Evolutionary conservation across 2,113 vertebrate genomes (phyloP), one percentile per base, ranked within the genome.

Genomic region (Balaeniceps rex): DNA sequence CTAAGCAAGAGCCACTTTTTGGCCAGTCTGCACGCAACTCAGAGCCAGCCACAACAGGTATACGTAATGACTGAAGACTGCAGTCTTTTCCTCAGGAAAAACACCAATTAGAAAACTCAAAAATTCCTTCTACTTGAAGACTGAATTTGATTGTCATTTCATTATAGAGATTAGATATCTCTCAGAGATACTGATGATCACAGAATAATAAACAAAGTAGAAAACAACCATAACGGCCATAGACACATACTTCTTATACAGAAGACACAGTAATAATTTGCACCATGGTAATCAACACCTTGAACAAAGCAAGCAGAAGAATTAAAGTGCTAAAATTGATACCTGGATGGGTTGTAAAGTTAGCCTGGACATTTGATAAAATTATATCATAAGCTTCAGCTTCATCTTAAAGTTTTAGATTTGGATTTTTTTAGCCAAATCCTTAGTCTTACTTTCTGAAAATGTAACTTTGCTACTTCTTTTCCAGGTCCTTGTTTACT

Each of bases 331-430:
- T 36, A 38, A 61, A 55, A 12, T 33, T 5, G 11, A 10, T 93
- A 98, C 98, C 97, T 95, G 98, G 96, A 85, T 97, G 95, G 3
- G 98, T 97, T 28, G 96, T 95, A 83, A 98, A 98, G 95, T 93
- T 63, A 31, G 88, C 58, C 28, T 91, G 92, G 8, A 94, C 96
- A 64, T 46, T 40, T n/a, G n/a, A n/a, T n/a, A n/a, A n/a, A 28
- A 93, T 93, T 55, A 91, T 87, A n/a, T 29, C 40, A 51, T 61
- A 95, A 76, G 72, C 94, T 54, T 95, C 55, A 9, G 66, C 34
- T 33, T 96, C 91, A 40, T 95, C 94, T 25, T 95, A 83, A 52
- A 82, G 89, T 64, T 72, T 95, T 26, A 76, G 74, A 26, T 74
- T 89, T 51, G 40, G 49, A 38, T 90, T 70, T 33, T 66, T 23